Base-by-base conservation (phyloP, 2,888 invertebrate genomes). In the Cantharis nigra region DNA sequence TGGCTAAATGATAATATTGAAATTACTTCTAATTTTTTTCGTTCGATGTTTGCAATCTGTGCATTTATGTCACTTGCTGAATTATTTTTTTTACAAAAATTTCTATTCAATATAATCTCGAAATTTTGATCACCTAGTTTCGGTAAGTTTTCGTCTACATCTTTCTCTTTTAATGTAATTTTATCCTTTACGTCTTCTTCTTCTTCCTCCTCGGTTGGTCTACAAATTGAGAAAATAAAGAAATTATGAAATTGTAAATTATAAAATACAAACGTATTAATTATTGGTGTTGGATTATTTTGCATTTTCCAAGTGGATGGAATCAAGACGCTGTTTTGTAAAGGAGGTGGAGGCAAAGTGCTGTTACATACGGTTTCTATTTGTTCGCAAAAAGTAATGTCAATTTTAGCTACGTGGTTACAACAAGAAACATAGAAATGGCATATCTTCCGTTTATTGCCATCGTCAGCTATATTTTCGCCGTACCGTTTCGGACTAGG, bases 351-450 rank as follows among this genome's bases (percentile, higher is more conserved):
- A 9, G 86, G 84, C 70, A 88, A 82, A 78, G 86, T 81, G 4
- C 84, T 80, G 77, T 78, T 82, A 72, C 83, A 82, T 16, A 84
- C 83, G 74, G 81, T 81, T 69, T 62, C 69, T 23, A 11, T 20
- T 13, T 20, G 72, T 74, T 85, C 83, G n/a, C 82, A 71, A 78
- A 85, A 86, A 70, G 78, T 78, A 30, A 91, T 83, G 3, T 83
- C 81, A n/a, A 91, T 79, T 10, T 85, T 85, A 75, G 90, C 90
- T 18, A 91, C 87, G 84, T 89, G 89, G 83, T 91, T 91, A 79
- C 92, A 91, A 84, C 91, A 91, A 0, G 90, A 88, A 4, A 92
- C 83, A 14, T 92, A 81, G 7, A 92, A 81, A 74, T 89, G 88
- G 4, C 86, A 86, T 23, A 88, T 80, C 78, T 87, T 85, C 88